Base-by-base conservation (phyloP, 2,797 vertebrate genomes). In the Hippocampus kuda region DNA sequence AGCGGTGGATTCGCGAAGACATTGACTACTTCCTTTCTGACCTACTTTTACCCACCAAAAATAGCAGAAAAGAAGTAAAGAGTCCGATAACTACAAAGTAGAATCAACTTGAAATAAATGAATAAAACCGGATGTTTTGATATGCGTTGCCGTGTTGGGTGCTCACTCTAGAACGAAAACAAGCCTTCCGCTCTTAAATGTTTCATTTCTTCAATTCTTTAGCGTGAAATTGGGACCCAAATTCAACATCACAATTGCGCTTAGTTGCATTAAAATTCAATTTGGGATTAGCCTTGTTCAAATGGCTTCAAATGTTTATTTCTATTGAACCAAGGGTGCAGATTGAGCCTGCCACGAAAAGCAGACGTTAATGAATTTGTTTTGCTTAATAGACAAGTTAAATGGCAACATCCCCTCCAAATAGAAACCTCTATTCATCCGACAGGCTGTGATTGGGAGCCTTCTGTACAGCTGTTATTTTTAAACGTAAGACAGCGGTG, bases 251-350 rank as follows among this genome's bases (percentile, higher is more conserved):
- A 5, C 61, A n/a, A 24, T 64, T n/a, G 13, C 12, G 7, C 56
- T 20, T 4, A 27, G 56, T 62, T 63, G 38, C 34, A 20, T 63
- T 64, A 15, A 64, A 64, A 46, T 24, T n/a, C 62, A 46, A 26
- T 64, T 24, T 64, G n/a, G 41, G 62, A 64, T 64, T 64, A 64
- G 61, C 38, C 61, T 63, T 20, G n/a, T 42, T 63, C 38, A 24
- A 64, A 63, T n/a, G 22, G 12, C 24, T 44, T 24, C n/a, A 44
- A 64, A 64, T 64, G 41, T 44, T 44, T 46, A 64, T 64, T 44
- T 64, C 42, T 7, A 64, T 64, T 64, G 46, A 13, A 46, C 1
- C 20, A 26, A n/a, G 34, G 9, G 38, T 42, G 38, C 38, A 42
- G 62, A 46, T 46, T 64, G 62, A 64, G 41, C 20, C 41, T 24